Conservation (phyloP, 2,888 invertebrate species). For the Drosophila mimetica region DNA sequence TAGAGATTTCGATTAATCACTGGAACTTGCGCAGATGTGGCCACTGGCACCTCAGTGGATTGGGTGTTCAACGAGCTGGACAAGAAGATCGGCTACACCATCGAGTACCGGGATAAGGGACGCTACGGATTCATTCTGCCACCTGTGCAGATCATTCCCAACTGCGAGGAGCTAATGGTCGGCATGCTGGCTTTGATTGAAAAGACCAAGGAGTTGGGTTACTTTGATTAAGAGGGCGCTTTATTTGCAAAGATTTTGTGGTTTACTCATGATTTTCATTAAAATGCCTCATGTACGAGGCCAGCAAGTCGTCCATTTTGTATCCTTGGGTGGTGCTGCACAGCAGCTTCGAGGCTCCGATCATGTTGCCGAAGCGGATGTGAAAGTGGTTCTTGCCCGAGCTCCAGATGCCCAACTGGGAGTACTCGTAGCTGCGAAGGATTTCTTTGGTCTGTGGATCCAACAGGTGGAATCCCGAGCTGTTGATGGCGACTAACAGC, state of each 20-base stretch:
- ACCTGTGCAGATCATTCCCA: conserved; percentile 87
- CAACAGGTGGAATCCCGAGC: conserved; percentile 94
- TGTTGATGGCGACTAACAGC: conserved; percentile 95
- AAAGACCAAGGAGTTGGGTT: conserved; percentile 85
- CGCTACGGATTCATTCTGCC: conserved; percentile 89
- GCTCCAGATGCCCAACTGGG: conserved; percentile 96
- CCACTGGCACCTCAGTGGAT: conserved; percentile 85
- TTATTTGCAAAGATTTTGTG: not conserved
- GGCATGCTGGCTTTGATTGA: conserved; percentile 86
- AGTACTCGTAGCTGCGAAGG: conserved; percentile 93
- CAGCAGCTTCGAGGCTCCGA: conserved; percentile 93
- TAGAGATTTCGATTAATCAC: not conserved
- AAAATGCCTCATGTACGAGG: conserved; percentile 91
- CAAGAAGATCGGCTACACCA: conserved; percentile 85
- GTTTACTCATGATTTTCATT: conserved; percentile 54
- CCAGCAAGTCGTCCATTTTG: conserved; percentile 98
- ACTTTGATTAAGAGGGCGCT: conserved; percentile 74
- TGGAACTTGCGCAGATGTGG: conserved; percentile 77
- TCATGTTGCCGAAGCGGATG: conserved; percentile 97
- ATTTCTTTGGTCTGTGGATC: conserved; percentile 95
- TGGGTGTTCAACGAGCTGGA: conserved; percentile 86
- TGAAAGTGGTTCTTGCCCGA: conserved; percentile 98
- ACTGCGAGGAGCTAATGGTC: conserved; percentile 86
- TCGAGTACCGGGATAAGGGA: conserved; percentile 89
- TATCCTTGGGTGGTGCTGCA: conserved; percentile 97